Base-by-base conservation (phyloP, 2,797 vertebrate species). In the Enteromius radiatus region DNA sequence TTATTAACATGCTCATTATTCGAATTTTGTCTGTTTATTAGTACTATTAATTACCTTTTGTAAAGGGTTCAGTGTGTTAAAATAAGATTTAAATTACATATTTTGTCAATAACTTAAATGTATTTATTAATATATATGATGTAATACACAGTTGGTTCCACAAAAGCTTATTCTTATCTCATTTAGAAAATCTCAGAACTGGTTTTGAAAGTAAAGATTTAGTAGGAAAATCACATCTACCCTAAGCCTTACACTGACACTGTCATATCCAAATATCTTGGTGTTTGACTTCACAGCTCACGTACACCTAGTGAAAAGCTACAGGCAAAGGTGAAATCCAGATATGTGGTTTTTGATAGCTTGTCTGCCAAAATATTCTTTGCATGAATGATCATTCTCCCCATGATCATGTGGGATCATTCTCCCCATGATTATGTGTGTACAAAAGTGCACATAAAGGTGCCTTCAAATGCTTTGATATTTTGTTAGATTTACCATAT, bases 381-480 rank as follows among this genome's bases (percentile, higher is more conserved):
- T 67, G 19, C n/a, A 14, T 47, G 21, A 47, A 36, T 67, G n/a
- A n/a, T n/a, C n/a, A n/a, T n/a, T n/a, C n/a, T n/a, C n/a, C n/a
- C n/a, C n/a, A n/a, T n/a, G n/a, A n/a, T n/a, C n/a, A n/a, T n/a
- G n/a, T n/a, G n/a, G n/a, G 15, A 52, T 47, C 5, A 68, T 52
- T 65, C 7, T 36, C 33, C 21, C 9, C 5, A 19, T 75, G 5
- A 15, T n/a, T 26, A 28, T 28, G 1, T 70, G 8, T 28, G 41
- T 70, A 45, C 38, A 69, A n/a, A 11, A 23, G 28, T 15, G 43
- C 15, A 69, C 43, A 28, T 80, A 74, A 73, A 73, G 10, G 45
- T 52, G 28, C 7, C 31, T 21, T 36, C 7, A 14, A 6, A 56
- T 43, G 23, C 33, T 56, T 41, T 38, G 3, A 74, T 54, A 56